Evolutionary conservation across 1,140 invertebrate species (phyloP).

Genomic region (Arctopsyche grandis): DNA sequence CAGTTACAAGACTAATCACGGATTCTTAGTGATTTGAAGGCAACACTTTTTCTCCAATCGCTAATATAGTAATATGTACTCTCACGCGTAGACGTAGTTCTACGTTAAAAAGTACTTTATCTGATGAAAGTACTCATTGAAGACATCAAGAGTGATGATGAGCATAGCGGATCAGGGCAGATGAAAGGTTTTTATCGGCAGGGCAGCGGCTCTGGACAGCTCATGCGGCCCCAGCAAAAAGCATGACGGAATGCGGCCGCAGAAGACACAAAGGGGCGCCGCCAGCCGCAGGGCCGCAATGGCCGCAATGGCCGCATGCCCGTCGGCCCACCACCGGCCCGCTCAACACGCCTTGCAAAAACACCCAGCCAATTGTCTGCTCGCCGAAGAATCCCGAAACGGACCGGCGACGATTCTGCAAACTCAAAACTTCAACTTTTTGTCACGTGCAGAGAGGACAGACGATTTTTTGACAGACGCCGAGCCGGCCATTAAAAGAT

Average conservation of each 20-base stretch:
- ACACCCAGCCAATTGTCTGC: conserved; percentile 8
- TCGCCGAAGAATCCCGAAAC: too few relatives aligned
- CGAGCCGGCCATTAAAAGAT: background rate
- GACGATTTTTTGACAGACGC: too few relatives aligned
- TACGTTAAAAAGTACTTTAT: too few relatives aligned
- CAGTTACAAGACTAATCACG: too few relatives aligned
- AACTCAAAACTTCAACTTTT: background rate
- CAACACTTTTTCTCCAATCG: too few relatives aligned
- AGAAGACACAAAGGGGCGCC: conserved; percentile 48
- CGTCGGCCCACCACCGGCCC: background rate
- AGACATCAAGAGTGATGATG: background rate
- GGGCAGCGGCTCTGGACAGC: background rate
- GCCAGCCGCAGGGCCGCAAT: conserved; percentile 32
- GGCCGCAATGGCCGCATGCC: background rate
- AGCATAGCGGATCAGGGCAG: conserved; percentile 21
- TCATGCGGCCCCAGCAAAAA: conserved; percentile 46
- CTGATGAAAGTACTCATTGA: background rate
- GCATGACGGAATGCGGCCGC: conserved; percentile 52
- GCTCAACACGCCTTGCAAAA: background rate
- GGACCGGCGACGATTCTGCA: too few relatives aligned
- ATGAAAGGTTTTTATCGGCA: conserved; percentile 41
- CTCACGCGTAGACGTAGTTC: too few relatives aligned
- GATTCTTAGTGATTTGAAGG: too few relatives aligned
- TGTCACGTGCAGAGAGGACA: background rate
- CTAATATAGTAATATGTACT: background rate